Conservation (phyloP, 2,113 vertebrate genomes). For the western clawed frog (Xenopus tropicalis) region DNA sequence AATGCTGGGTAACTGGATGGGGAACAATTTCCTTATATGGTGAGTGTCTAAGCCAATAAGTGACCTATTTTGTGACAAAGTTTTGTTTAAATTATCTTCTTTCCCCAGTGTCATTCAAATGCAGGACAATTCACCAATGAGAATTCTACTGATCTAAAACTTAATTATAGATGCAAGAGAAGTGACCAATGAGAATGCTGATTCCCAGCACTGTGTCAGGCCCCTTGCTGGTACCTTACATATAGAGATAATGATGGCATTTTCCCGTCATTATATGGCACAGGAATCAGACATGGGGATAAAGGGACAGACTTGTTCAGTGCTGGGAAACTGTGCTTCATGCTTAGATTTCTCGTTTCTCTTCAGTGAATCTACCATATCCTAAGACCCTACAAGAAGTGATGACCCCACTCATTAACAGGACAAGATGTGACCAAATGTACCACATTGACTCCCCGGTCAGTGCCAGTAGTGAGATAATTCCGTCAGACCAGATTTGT, state of each 20-base stretch:
- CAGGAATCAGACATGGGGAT: too few species aligned
- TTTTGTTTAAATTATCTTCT: background rate
- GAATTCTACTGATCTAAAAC: too few species aligned
- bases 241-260: too few species aligned
- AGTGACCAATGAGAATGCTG: too few species aligned
- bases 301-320: too few species aligned
- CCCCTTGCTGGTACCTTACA: too few species aligned
- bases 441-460: constrained; percentile 20
- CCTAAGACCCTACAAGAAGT: constrained; percentile 51
- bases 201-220: too few species aligned
- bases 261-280: too few species aligned
- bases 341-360: too few species aligned
- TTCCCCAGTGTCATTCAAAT: background rate
- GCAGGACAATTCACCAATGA: too few species aligned
- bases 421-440: constrained; percentile 43
- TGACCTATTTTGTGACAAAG: background rate
- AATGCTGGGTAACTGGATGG: constrained; percentile 95
- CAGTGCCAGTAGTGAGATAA: background rate
- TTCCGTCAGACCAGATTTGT: constrained; percentile 57
- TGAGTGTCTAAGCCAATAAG: constrained; percentile 55
- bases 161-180: too few species aligned
- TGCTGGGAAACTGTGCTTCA: too few species aligned
- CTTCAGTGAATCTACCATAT: constrained; percentile 14
- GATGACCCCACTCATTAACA: constrained; percentile 45
- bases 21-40: constrained; percentile 76